Percentiles rank a stretch among this genome's conserved stretches.
Evolutionary conservation across 2,113 vertebrate genomes (phyloP).

Genomic region (Pygathrix nemaeus): DNA sequence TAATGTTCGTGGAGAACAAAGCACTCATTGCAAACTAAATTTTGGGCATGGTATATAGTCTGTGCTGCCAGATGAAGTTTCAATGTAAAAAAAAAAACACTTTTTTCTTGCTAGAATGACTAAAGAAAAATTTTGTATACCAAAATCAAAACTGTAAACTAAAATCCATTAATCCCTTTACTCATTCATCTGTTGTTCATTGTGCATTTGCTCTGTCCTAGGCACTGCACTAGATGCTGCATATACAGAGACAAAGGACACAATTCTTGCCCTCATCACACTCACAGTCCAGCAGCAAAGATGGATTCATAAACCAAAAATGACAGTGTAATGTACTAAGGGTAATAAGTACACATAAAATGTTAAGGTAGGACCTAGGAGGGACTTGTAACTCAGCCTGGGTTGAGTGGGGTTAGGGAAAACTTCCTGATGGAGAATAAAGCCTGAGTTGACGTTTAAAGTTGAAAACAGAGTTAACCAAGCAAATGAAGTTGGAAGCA

Average conservation of each 20-base stretch:
- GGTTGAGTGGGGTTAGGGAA: neutral
- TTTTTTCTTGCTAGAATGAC: slow-evolving; percentile 38
- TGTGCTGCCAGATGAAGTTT: neutral
- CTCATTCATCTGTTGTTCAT: neutral
- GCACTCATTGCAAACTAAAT: slow-evolving; percentile 52
- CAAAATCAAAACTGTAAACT: slow-evolving; percentile 2
- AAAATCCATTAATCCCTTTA: slow-evolving; percentile 17
- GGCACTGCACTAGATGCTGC: neutral
- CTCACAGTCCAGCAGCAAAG: neutral
- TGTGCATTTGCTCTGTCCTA: neutral
- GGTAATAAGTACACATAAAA: neutral
- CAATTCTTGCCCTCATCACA: neutral
- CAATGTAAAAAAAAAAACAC: neutral
- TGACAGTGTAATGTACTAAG: neutral
- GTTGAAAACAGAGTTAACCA: slow-evolving; percentile 15
- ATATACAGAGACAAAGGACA: neutral
- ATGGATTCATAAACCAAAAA: neutral
- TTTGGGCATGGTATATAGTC: neutral
- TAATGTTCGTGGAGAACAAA: slow-evolving; percentile 44
- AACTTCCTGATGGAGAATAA: neutral
- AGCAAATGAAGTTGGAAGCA: neutral
- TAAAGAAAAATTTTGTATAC: slow-evolving; percentile 23
- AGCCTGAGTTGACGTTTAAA: neutral
- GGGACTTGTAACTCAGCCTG: neutral
- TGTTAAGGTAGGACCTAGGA: neutral